phyloP scores from a whole-genome alignment of 2,888 invertebrate species.

The Ethmia dodecea region DNA sequence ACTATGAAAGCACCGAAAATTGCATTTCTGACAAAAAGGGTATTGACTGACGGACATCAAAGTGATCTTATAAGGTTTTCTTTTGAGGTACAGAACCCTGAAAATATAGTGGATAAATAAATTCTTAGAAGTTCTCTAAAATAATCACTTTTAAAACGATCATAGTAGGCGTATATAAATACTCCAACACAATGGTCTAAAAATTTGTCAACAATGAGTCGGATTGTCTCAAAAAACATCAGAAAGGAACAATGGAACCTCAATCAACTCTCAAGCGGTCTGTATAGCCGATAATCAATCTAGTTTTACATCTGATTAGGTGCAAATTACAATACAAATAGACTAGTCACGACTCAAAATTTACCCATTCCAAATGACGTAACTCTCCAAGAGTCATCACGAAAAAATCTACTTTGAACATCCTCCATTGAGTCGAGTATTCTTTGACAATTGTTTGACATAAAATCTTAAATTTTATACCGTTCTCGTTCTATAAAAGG shows the following conservation, averaged over 20 bases:
- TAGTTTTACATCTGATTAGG: constrained; percentile 73
- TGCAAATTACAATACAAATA: constrained; percentile 75
- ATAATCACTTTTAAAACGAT: neutral
- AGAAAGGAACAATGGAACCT: constrained; percentile 44
- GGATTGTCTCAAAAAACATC: constrained; percentile 47
- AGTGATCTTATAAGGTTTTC: too few species aligned
- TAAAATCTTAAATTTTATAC: constrained; percentile 19
- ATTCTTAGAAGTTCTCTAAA: too few species aligned
- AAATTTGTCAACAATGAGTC: constrained; percentile 37
- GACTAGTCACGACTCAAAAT: constrained; percentile 59
- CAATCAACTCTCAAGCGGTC: constrained; percentile 42
- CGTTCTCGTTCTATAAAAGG: constrained; percentile 27
- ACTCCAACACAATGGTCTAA: constrained; percentile 15
- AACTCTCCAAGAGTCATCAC: constrained; percentile 14
- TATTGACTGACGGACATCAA: too few species aligned
- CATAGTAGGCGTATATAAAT: constrained; percentile 24
- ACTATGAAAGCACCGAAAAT: too few species aligned
- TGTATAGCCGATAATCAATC: constrained; percentile 66
- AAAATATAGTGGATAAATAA: too few species aligned
- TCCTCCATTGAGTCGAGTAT: too few species aligned
- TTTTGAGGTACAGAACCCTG: too few species aligned
- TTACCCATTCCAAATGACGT: constrained; percentile 18
- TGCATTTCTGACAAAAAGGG: too few species aligned
- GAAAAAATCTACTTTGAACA: constrained; percentile 21
- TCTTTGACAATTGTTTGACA: constrained; percentile 7